Evolutionary conservation across 2,113 vertebrate species (phyloP), one percentile per base, ranked within the genome.

Genomic region (Perca schrenkii): DNA sequence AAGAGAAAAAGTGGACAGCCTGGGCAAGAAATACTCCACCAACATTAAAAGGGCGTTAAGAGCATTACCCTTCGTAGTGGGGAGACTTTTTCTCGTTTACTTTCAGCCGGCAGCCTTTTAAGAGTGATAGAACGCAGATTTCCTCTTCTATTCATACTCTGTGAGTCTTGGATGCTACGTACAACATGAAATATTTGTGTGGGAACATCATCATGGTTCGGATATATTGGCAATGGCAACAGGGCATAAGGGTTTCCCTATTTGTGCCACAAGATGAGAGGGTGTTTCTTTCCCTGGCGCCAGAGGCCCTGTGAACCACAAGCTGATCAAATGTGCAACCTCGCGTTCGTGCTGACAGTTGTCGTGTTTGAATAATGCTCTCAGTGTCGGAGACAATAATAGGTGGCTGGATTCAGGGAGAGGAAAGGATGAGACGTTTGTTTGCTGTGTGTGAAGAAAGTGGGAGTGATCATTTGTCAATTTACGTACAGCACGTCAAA

Each of bases 81-180:
- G 53, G 86, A 89, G 88, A 85, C 76, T 79, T 90, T 87, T 85
- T 77, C 86, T 88, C 11, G 36, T 89, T 86, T 86, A 85, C 86
- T 86, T 84, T 84, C 58, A 79, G 85, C 88, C 17, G 74, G 73
- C 85, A 65, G 87, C 84, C 69, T 88, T 92, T 90, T 88, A 73
- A 86, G 83, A 87, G 86, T 94, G 94, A 95, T 91, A 91, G 77
- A 95, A 93, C 78, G 73, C 94, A 95, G 94, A 84, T 93, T 94
- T 94, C 93, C 94, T 93, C 88, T 86, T 72, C 83, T 82, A 89
- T 91, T 93, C 90, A 91, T 90, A 17, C 86, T 34, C 82, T 93
- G 93, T 93, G 89, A 70, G 91, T 94, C 77, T 94, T 95, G 94
- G 94, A 94, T 84, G 91, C 83, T 63, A 78, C 49, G 15, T 88